These are phyloP conservation scores for Seira ritae DNA, from an alignment of 2,888 invertebrate genomes.

Conservation along the genomic window DNA sequence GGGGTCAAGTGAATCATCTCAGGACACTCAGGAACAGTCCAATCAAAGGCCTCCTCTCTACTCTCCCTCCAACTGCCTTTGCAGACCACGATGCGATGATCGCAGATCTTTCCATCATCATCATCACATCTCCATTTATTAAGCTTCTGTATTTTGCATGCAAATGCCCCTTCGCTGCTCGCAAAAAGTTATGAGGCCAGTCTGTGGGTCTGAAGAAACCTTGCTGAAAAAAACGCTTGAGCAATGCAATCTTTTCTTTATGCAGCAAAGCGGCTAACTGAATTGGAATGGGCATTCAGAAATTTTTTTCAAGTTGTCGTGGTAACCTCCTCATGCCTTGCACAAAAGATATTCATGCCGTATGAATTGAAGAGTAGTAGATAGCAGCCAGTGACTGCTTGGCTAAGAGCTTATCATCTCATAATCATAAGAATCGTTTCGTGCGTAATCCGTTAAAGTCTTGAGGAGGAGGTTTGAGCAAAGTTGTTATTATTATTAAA, in stretches of 20 bases:
- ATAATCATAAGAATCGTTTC: too few species aligned
- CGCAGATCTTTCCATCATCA: too few species aligned
- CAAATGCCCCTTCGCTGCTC: background rate
- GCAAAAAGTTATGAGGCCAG: conserved; percentile 56
- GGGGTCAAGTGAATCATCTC: background rate
- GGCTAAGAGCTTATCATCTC: too few species aligned
- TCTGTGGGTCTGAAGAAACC: conserved; percentile 56
- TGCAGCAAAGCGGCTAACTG: background rate
- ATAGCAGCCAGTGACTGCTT: too few species aligned
- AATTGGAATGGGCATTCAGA: conserved; percentile 1
- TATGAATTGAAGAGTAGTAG: conserved; percentile 36
- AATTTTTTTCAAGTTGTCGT: background rate
- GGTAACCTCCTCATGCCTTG: conserved; percentile 13
- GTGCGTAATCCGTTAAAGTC: too few species aligned
- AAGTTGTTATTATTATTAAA: too few species aligned
- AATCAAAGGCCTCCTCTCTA: background rate
- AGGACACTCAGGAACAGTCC: background rate
- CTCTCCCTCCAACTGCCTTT: background rate
- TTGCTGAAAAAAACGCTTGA: conserved; percentile 42
- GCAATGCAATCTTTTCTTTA: background rate
- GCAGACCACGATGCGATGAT: too few species aligned
- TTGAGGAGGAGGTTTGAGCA: too few species aligned
- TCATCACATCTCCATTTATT: background rate
- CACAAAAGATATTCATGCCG: conserved; percentile 18
- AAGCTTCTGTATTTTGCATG: background rate